phyloP scores from a whole-genome alignment of 2,888 invertebrate genomes.

The Diplazon laetatorius region DNA sequence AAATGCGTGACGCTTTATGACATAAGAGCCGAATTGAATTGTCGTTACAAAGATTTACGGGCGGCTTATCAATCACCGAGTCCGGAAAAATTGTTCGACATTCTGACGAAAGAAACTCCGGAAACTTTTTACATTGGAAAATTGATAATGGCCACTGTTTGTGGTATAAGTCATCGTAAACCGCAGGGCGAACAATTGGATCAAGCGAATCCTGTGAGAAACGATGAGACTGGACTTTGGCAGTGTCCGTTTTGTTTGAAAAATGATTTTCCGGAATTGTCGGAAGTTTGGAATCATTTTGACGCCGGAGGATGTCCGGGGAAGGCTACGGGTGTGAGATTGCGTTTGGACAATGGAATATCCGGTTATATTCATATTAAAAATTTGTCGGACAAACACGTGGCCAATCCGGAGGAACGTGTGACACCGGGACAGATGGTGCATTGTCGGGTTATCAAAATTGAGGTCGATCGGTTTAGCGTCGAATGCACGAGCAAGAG shows the following conservation, averaged over 20 bases:
- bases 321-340: slow-evolving; percentile 95
- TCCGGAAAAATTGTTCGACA: slow-evolving; percentile 95
- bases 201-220: slow-evolving; percentile 96
- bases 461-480: slow-evolving; percentile 96
- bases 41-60: slow-evolving; percentile 95
- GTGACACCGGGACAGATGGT: slow-evolving; percentile 93
- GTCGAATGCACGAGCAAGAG: slow-evolving; percentile 97
- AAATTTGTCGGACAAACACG: slow-evolving; percentile 96
- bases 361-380: slow-evolving; percentile 97
- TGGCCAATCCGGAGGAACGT: slow-evolving; percentile 95
- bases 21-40: slow-evolving; percentile 87
- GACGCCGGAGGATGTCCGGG: slow-evolving; percentile 98
- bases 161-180: slow-evolving; percentile 93
- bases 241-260: slow-evolving; percentile 98
- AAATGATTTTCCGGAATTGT: slow-evolving; percentile 97
- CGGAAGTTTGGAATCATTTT: slow-evolving; percentile 99
- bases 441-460: slow-evolving; percentile 95
- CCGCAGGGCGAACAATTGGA: slow-evolving; percentile 97
- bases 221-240: slow-evolving; percentile 97
- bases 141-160: slow-evolving; percentile 91
- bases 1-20: slow-evolving; percentile 94
- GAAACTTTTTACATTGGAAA: slow-evolving; percentile 95
- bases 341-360: slow-evolving; percentile 95
- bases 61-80: slow-evolving; percentile 90
- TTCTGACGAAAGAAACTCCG: slow-evolving; percentile 97